phyloP scores from a whole-genome alignment of 1,140 invertebrate genomes.

The Cotesia glomerata region DNA sequence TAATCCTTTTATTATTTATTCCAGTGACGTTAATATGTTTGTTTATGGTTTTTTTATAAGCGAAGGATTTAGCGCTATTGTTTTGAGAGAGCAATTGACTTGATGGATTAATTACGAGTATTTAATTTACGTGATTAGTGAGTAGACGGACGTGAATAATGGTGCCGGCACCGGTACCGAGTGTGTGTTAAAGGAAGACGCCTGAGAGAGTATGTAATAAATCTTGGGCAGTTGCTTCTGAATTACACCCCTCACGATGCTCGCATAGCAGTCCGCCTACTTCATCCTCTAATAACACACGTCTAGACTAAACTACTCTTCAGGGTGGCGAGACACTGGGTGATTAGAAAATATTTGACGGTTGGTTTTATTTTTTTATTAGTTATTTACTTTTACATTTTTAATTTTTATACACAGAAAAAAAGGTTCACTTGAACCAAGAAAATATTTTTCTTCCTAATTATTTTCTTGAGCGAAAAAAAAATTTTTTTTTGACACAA shows the following conservation, averaged over 20 bases:
- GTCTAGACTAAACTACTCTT: background rate
- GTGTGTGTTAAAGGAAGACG: background rate
- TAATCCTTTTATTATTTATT: background rate
- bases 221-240: slow-evolving; percentile 24
- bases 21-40: background rate
- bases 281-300: slow-evolving; percentile 26
- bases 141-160: slow-evolving; percentile 11
- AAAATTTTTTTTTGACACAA: too few relatives aligned
- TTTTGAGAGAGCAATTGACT: too few relatives aligned
- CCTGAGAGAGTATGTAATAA: slow-evolving; percentile 18
- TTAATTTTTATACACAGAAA: too few relatives aligned
- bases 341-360: background rate
- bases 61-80: too few relatives aligned
- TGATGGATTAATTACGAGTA: too few relatives aligned
- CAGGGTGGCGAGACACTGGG: too few relatives aligned
- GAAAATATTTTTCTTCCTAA: too few relatives aligned
- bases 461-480: too few relatives aligned
- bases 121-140: background rate
- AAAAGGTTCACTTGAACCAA: too few relatives aligned
- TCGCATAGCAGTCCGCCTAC: slow-evolving; percentile 4
- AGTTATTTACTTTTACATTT: too few relatives aligned
- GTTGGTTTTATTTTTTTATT: too few relatives aligned
- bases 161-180: background rate
- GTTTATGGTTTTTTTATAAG: too few relatives aligned
- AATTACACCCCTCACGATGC: slow-evolving; percentile 17